Evolutionary conservation across 2,888 invertebrate genomes (phyloP), one percentile per base, ranked within the genome.

Genomic region (Torymus texanus): DNA sequence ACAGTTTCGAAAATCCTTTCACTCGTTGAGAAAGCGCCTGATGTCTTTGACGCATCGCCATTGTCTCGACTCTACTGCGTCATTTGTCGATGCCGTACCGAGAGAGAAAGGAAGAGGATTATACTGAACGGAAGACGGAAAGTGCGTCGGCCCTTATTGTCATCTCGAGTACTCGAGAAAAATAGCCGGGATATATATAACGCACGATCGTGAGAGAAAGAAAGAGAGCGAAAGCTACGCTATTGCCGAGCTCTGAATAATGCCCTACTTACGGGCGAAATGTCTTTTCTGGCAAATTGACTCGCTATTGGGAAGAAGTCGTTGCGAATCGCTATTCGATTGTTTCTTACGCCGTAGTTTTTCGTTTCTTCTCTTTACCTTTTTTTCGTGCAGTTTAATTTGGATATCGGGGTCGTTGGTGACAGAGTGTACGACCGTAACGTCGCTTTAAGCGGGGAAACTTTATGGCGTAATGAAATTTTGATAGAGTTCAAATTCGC

Each of bases 51-150:
- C 21, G 56, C 50, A 21, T 75, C 50, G 11, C 53, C 62, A 77
- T 77, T 77, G 77, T 65, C 65, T 65, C 53, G 65, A 41, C 5
- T 65, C 71, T 71, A 66, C 71, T 65, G 77, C 71, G 59, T 65
- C 56, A 66, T 78, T 78, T 78, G 66, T 66, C 72, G 59, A 66
- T 16, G 66, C 55, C 65, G 56, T 18, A 16, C 16, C 29, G 50
- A 61, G 55, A 21, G 51, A 75, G 50, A 21, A 2, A 18, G 29
- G 59, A 66, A 53, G 59, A 58, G 16, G 68, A 75, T 63, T 62
- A 67, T 24, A 24, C 41, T 5, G 16, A n/a, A 21, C 16, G 59
- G 50, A 55, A 75, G 66, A 51, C 3, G 59, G 75, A 68, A 75
- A 53, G 21, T 41, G 68, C 21, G 29, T 71, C 24, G 11, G 12